Conservation (phyloP, 2,797 vertebrate genomes). For the Tragelaphus eurycerus region DNA sequence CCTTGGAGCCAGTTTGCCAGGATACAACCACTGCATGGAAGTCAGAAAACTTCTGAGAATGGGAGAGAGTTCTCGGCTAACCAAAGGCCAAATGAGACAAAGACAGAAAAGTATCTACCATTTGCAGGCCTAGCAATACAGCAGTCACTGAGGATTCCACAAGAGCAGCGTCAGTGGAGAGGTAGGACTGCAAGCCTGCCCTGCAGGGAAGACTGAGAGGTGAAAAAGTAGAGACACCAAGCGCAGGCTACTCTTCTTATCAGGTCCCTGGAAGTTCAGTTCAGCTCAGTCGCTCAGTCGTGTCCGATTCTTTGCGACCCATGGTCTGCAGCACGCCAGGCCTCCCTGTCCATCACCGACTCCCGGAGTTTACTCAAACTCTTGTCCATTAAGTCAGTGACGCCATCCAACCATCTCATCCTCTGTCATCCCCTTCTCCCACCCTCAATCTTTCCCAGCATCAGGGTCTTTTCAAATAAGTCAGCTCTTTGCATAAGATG, state of each 20-base stretch:
- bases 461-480: not conserved
- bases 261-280: not conserved
- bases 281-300: not conserved
- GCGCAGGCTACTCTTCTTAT: not conserved
- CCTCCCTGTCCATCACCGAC: not conserved
- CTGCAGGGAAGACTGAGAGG: not conserved
- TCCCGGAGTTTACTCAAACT: not conserved
- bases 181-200: not conserved
- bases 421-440: not conserved
- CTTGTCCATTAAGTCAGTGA: not conserved
- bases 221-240: not conserved
- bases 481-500: not conserved
- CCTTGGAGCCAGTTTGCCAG: not conserved
- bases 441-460: not conserved
- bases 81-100: not conserved
- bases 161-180: not conserved
- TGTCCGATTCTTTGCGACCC: not conserved
- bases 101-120: not conserved
- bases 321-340: not conserved
- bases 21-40: not conserved
- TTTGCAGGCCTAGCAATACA: not conserved
- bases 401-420: not conserved
- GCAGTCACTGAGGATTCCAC: not conserved
- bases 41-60: not conserved
- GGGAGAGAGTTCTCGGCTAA: not conserved